phyloP scores from a whole-genome alignment of 2,797 vertebrate species.

The Okamejei kenojei region DNA sequence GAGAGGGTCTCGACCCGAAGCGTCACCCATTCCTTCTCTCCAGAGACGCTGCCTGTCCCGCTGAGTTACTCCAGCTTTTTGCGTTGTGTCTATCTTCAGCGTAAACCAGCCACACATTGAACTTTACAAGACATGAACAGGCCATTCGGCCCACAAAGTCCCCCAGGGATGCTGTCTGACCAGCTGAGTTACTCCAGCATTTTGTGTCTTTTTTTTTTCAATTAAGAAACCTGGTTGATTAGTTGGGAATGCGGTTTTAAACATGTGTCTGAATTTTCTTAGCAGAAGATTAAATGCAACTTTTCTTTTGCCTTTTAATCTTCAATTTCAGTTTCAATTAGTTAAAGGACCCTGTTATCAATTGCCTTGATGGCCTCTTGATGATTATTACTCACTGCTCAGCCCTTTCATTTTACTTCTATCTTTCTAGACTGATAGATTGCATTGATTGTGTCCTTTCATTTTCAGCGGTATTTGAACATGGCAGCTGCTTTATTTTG shows the following conservation, averaged over 20 bases:
- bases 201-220: not conserved
- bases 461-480: not conserved
- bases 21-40: no score
- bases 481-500: not conserved
- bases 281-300: not conserved
- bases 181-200: no score
- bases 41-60: no score
- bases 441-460: not conserved
- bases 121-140: no score
- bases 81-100: no score
- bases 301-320: not conserved
- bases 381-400: not conserved
- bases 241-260: slow-evolving; percentile 4
- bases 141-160: no score
- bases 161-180: no score
- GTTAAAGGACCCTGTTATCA: not conserved
- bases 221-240: slow-evolving; percentile 6
- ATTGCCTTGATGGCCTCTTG: not conserved
- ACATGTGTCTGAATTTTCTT: not conserved
- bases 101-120: no score
- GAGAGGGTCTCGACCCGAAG: no score
- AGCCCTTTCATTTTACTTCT: not conserved
- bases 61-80: no score
- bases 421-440: slow-evolving; percentile 3
- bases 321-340: not conserved